Base-by-base conservation (phyloP, 2,797 vertebrate species). In the Coregonus suidteri region DNA sequence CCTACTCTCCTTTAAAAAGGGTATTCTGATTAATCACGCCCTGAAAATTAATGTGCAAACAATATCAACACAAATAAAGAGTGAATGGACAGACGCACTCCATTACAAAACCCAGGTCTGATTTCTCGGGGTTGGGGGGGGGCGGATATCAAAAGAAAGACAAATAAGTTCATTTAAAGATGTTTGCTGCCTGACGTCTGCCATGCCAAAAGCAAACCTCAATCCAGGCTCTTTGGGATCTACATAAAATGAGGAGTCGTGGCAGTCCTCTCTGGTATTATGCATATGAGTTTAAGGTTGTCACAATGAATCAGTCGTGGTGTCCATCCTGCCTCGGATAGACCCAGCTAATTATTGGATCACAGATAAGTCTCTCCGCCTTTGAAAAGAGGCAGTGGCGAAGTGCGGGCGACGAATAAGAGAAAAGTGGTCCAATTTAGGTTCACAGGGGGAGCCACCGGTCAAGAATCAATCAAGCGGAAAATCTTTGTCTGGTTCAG, bases 241-340 rank as follows among this genome's bases (percentile, higher is more conserved):
- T 94, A 91, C 94, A 94, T 95, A 94, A 93, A 95, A 94, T 94
- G 93, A 91, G 83, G 88, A 91, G 90, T 92, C 78, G 37, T 25
- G 56, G 74, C 13, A 90, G 89, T 91, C 91, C 94, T 91, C 91
- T 20, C 9, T 47, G 86, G 91, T 91, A 93, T 94, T 94, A 94
- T 94, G 93, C 91, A 94, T 94, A 93, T 93, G 92, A 93, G 90
- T 94, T 13, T 93, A 91, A 94, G 92, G 93, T 91, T 94, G 93
- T 93, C 93, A 94, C 91, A 87, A 88, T 88, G 91, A 93, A 93
- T 94, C 94, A 93, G 91, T 79, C 77, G 87, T 89, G 91, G 90
- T 90, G 90, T 93, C 93, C 91, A 88, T 94, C 93, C 90, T 79
- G 85, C 84, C 85, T 90, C 80, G 83, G 90, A 91, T 89, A 88